Base-by-base conservation (phyloP, 1,140 invertebrate genomes). In the Drosophila ficusphila region DNA sequence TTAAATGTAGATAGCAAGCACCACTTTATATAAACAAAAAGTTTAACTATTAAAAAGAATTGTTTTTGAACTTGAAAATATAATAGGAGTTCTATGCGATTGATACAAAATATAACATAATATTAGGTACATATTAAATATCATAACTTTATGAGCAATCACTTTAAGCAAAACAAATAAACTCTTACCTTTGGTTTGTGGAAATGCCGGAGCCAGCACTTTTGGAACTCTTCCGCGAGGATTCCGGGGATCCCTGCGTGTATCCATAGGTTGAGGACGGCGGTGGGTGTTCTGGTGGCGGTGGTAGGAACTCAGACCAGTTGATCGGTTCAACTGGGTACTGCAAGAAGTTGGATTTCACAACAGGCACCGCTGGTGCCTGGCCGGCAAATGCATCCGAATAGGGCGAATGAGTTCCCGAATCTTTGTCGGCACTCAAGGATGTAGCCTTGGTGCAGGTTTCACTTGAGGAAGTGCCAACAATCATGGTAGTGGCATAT, bases 201-300 rank as follows among this genome's bases (percentile, higher is more conserved):
- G 90, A 90, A 39, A 91, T 79, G 38, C 82, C 90, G 0, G 91
- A 91, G 19, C 90, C 91, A 7, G 73, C 89, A 48, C 86, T 89
- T 52, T 91, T 91, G n/a, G 90, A 90, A 39, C 89, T 90, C 71
- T 90, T 91, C 16, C 86, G 70, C n/a, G 83, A 91, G 0, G 90
- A 91, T 53, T 91, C 89, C 19, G 90, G 90, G 9, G 89, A 91
- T 18, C 89, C 89, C 12, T 91, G 90, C 0, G 86, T 52, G 61
- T 91, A 91, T 12, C 79, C 78, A 27, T 89, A 90, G 14, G 68
- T 76, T 25, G 85, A 90, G 29, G 91, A 86, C 36, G 95, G 95
- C 3, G 96, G 96, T 8, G 96, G 96, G 91, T 96, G 95, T 71
- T 96, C 95, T 0, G 96, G 96, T 1, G 96, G 96, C 38, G 96